A percentile compares a stretch with the other conserved stretches of the same genome.
Evolutionary conservation across 2,888 invertebrate genomes (phyloP).

Genomic region (Furcula furcula): DNA sequence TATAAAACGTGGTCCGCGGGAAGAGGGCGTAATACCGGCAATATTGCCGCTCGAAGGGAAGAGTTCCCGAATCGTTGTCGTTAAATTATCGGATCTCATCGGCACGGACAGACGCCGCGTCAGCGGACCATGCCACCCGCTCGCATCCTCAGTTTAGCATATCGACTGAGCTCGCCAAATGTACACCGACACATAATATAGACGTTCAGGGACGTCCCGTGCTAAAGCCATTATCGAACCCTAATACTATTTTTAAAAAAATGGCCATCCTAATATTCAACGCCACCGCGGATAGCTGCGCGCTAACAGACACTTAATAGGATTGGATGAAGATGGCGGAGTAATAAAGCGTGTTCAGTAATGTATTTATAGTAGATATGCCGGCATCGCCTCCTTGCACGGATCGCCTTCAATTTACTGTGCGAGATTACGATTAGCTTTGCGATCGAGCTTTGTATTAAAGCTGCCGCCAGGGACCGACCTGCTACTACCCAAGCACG

Average conservation of each 20-base stretch:
- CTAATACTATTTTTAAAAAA: constrained; percentile 74
- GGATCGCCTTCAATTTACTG: constrained; percentile 66
- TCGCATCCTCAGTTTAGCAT: constrained; percentile 59
- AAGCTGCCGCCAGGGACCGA: constrained; percentile 19
- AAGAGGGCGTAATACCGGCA: constrained; percentile 54
- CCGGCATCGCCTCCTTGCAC: constrained; percentile 52
- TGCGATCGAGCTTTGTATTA: constrained; percentile 44
- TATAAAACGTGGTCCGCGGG: constrained; percentile 53
- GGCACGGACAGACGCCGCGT: constrained; percentile 64
- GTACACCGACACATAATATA: constrained; percentile 55
- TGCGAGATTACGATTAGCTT: constrained; percentile 61
- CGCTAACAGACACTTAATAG: constrained; percentile 73
- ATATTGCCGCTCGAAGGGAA: constrained; percentile 57
- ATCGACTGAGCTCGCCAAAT: constrained; percentile 64
- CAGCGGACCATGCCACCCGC: constrained; percentile 51
- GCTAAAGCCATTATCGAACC: constrained; percentile 74
- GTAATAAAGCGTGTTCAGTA: constrained; percentile 79
- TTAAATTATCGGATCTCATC: constrained; percentile 70
- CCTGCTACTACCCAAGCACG: constrained; percentile 7
- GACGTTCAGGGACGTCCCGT: constrained; percentile 57
- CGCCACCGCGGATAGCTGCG: constrained; percentile 56
- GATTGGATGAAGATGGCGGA: constrained; percentile 77
- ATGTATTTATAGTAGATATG: constrained; percentile 75
- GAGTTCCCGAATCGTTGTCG: constrained; percentile 58
- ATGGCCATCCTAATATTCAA: constrained; percentile 70